phyloP scores from a whole-genome alignment of 2,888 invertebrate species.

The Mythimna lalbum region DNA sequence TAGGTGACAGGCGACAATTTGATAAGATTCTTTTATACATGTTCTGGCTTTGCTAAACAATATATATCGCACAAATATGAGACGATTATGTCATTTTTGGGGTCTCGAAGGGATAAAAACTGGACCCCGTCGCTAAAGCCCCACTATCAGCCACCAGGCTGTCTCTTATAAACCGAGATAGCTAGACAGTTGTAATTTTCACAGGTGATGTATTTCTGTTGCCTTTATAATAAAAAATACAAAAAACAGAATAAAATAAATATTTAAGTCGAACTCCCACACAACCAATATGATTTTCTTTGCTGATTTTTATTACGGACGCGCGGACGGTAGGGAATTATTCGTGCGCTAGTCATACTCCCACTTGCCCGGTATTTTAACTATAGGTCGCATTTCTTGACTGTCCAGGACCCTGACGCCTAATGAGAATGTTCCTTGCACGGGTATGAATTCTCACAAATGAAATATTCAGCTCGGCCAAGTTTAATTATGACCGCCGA shows the following conservation, averaged over 20 bases:
- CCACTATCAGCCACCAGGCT: no score
- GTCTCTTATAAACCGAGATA: no score
- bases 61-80: neutral
- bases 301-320: no score
- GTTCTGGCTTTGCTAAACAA: neutral
- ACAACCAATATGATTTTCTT: neutral
- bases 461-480: conserved; percentile 14
- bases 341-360: no score
- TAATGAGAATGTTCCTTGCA: neutral
- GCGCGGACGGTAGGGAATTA: no score
- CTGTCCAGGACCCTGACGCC: neutral
- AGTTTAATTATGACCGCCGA: conserved; percentile 12
- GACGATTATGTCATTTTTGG: neutral
- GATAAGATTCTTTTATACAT: neutral
- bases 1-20: neutral
- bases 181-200: no score
- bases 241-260: no score
- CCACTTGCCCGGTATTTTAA: neutral
- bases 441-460: neutral
- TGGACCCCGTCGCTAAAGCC: no score
- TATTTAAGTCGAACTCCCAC: no score
- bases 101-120: no score
- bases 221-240: no score
- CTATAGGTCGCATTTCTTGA: neutral
- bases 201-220: no score